Evolutionary conservation across 2,797 vertebrate genomes (phyloP), one percentile per base, ranked within the genome.

Genomic region (Ctenopoma multispine): DNA sequence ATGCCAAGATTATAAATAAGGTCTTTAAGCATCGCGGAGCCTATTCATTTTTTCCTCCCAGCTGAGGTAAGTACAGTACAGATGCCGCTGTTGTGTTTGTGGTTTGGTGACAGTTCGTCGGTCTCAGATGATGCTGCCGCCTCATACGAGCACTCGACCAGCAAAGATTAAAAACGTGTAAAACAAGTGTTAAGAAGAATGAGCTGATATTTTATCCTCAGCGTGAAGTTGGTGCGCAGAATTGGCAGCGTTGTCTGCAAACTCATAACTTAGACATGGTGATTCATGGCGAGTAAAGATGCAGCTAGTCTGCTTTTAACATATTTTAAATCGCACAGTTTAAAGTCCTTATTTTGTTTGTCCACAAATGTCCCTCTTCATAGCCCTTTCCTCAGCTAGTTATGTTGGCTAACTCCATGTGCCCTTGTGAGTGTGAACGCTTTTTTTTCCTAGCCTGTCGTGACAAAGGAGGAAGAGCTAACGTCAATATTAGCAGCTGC

Each of bases 21-120:
- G 3, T 23, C 17, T 36, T 21, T 31, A 58, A 66, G 41, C 54
- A 73, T 56, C 64, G 7, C 57, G 68, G 62, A 79, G 46, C 38
- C 27, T 17, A 54, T 59, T 79, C 1, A 27, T 29, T 4, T 1
- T 7, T 13, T 40, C 11, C 18, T 2, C 0, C 21, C 21, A 54
- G 58, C 29, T 8, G 43, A 81, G 88, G 91, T 91, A 70, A 71
- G 87, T 74, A 2, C 29, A n/a, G 14, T 15, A 34, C 77, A 49
- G 80, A 70, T 69, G 86, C 63, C 54, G 48, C 11, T 51, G 12
- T 17, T 38, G 14, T 40, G 21, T 21, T 3, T 38, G 38, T 47
- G 20, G 21, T 29, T 36, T 44, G 17, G 18, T 50, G 4, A 21
- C 34, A 20, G 17, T n/a, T 10, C n/a, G 4, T 46, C n/a, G n/a